These are phyloP conservation scores for Melanotaenia trifasciata DNA, from an alignment of 2,797 vertebrate species.

Conservation along the genomic window DNA sequence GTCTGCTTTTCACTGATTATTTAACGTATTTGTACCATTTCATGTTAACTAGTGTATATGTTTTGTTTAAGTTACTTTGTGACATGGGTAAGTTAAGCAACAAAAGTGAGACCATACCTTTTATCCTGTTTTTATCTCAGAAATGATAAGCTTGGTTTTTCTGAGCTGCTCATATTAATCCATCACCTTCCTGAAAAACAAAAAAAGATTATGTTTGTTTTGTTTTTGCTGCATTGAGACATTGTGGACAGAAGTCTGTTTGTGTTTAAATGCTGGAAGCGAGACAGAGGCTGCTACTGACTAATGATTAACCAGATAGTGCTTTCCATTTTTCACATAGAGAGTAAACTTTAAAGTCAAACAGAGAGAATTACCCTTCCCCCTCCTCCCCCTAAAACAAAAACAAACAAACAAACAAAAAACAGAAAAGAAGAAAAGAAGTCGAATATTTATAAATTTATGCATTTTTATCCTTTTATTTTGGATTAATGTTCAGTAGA, in stretches of 20 bases:
- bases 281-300: constrained; percentile 62
- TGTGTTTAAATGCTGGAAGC: constrained; percentile 55
- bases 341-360: constrained; percentile 4
- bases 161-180: not conserved
- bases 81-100: not conserved
- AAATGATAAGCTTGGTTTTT: not conserved
- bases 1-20: constrained; percentile 3
- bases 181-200: not conserved
- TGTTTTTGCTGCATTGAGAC: constrained; percentile 15
- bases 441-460: not conserved
- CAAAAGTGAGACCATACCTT: not conserved
- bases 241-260: constrained; percentile 31
- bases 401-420: not conserved
- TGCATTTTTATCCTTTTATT: no score
- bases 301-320: constrained; percentile 78
- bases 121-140: not conserved
- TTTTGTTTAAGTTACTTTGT: not conserved
- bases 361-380: not conserved
- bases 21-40: constrained; percentile 15
- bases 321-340: constrained; percentile 56
- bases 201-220: constrained; percentile 1
- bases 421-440: not conserved
- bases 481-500: not conserved
- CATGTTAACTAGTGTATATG: constrained; percentile 1
- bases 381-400: not conserved